Evolutionary conservation across 2,113 vertebrate species (phyloP).

Genomic region (Notiomystis cincta): DNA sequence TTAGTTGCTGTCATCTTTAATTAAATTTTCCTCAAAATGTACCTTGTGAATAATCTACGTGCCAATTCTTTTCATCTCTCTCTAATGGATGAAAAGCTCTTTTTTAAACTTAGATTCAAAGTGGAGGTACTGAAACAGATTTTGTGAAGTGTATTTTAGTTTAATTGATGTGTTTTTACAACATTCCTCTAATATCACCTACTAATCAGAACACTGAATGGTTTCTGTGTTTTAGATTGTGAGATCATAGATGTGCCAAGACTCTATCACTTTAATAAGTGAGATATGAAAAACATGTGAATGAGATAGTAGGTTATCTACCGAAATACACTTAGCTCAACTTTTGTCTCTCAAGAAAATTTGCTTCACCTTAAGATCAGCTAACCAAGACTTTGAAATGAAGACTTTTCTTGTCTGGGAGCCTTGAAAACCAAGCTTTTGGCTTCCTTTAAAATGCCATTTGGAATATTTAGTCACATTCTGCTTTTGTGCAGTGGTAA

Average conservation of each 20-base stretch:
- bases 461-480: not conserved
- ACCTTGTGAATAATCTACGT: not conserved
- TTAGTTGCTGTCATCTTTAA: not conserved
- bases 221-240: not conserved
- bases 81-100: not conserved
- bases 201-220: not conserved
- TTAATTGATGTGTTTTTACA: constrained; percentile 3
- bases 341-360: not conserved
- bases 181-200: not conserved
- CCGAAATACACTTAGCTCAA: not conserved
- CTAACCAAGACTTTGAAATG: not conserved
- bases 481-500: not conserved
- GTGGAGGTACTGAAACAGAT: not conserved
- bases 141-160: not conserved
- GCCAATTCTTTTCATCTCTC: not conserved
- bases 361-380: not conserved
- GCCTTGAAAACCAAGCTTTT: not conserved
- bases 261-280: not conserved
- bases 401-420: not conserved
- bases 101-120: not conserved
- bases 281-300: not conserved
- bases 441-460: not conserved
- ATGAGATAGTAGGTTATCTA: not conserved
- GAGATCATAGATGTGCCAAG: not conserved
- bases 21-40: constrained; percentile 2